Base-by-base conservation (phyloP, 2,113 vertebrate genomes). In the Percopsis transmontana region DNA sequence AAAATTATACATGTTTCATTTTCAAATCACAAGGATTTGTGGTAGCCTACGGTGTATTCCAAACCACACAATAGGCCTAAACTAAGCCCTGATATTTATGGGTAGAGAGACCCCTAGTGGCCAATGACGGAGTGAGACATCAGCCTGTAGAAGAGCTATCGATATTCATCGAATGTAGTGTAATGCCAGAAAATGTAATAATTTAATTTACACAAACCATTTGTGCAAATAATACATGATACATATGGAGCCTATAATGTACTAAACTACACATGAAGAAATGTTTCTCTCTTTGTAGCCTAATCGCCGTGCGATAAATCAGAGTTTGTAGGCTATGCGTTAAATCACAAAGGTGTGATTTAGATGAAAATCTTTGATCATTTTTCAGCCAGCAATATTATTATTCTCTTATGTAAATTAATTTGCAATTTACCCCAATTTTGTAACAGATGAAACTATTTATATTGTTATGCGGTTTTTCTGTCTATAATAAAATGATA, bases 21-120 rank as follows among this genome's bases (percentile, higher is more conserved):
- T 7, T n/a, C n/a, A n/a, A n/a, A n/a, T n/a, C n/a, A n/a, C n/a
- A n/a, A n/a, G 79, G 81, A 74, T 62, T 85, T 77, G 68, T 76
- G 72, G 12, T 64, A 45, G 79, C 81, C 85, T 65, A 50, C 83
- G 58, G 83, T 71, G 85, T 66, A 73, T 83, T 79, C 55, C 70
- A 44, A 68, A 48, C 21, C 74, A 59, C 69, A 61, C 72, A 51
- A 61, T 52, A n/a, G n/a, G n/a, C n/a, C n/a, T n/a, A n/a, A n/a
- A n/a, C n/a, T n/a, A 54, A 72, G 76, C 45, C 79, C 66, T 45
- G 71, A 23, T 71, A 73, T 80, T 79, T 82, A 82, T 86, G 89
- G 77, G 72, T 82, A 79, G 70, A 89, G 91, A 89, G 90, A 89
- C 91, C 87, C 90, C 90, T 91, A 85, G 89, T 92, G 91, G 91